These are phyloP conservation scores for Dichetophora obliterata DNA, from an alignment of 2,888 invertebrate genomes.

Conservation along the genomic window DNA sequence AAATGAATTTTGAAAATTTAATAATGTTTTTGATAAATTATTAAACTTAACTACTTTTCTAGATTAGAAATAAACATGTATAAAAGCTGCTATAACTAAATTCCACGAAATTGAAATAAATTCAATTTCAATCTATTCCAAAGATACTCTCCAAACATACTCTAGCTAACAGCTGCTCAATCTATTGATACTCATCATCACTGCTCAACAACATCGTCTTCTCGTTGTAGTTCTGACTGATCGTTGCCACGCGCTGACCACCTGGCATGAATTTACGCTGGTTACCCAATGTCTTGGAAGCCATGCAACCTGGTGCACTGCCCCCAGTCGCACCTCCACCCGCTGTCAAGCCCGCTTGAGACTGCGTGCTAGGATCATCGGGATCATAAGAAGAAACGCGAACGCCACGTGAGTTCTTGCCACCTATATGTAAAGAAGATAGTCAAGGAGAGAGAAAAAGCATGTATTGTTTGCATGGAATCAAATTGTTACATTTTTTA, in stretches of 20 bases:
- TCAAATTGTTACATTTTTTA: not conserved
- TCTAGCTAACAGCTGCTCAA: not conserved
- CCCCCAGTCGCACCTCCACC: constrained; percentile 52
- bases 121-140: not conserved
- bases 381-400: constrained; percentile 78
- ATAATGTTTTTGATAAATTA: not conserved
- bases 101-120: not conserved
- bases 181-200: constrained; percentile 91
- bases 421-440: constrained; percentile 66
- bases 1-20: too few species aligned
- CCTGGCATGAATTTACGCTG: constrained; percentile 74
- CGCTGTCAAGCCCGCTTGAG: constrained; percentile 50
- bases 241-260: constrained; percentile 83
- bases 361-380: constrained; percentile 73
- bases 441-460: not conserved
- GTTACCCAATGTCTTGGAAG: constrained; percentile 69
- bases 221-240: constrained; percentile 91
- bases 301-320: constrained; percentile 67
- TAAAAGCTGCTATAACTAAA: not conserved
- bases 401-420: constrained; percentile 77
- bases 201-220: constrained; percentile 96
- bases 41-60: not conserved
- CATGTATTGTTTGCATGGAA: not conserved
- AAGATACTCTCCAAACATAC: too few species aligned
- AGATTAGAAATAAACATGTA: not conserved